Evolutionary conservation across 1,140 invertebrate species (phyloP).

Genomic region (Planococcus citri): DNA sequence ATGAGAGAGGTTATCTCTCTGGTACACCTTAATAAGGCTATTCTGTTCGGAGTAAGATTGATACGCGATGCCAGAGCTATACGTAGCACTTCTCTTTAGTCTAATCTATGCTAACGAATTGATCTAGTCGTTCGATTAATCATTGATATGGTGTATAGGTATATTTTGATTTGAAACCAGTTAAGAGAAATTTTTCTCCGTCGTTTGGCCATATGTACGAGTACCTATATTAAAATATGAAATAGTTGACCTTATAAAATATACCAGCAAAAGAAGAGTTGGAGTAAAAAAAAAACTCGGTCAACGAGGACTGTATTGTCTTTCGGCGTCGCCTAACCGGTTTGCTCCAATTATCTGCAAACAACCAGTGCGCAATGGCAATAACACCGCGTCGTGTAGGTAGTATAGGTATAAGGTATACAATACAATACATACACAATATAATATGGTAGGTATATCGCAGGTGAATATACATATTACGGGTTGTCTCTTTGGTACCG

Average conservation of each 20-base stretch:
- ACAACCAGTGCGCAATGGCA: no score
- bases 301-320: background rate
- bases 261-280: background rate
- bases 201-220: no score
- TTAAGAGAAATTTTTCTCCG: background rate
- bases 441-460: no score
- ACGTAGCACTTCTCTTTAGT: background rate
- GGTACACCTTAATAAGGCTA: background rate
- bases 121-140: background rate
- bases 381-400: no score
- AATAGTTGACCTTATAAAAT: background rate
- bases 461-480: background rate
- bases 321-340: background rate
- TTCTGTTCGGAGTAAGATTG: background rate
- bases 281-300: background rate
- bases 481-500: background rate
- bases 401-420: no score
- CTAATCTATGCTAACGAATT: background rate
- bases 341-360: slow-evolving; percentile 3
- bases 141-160: no score
- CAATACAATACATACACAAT: no score
- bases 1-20: no score
- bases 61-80: no score
- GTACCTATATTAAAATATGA: background rate
- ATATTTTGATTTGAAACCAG: background rate